These are phyloP conservation scores for Drosophila seguyi DNA, from an alignment of 1,140 invertebrate genomes.

Conservation along the genomic window DNA sequence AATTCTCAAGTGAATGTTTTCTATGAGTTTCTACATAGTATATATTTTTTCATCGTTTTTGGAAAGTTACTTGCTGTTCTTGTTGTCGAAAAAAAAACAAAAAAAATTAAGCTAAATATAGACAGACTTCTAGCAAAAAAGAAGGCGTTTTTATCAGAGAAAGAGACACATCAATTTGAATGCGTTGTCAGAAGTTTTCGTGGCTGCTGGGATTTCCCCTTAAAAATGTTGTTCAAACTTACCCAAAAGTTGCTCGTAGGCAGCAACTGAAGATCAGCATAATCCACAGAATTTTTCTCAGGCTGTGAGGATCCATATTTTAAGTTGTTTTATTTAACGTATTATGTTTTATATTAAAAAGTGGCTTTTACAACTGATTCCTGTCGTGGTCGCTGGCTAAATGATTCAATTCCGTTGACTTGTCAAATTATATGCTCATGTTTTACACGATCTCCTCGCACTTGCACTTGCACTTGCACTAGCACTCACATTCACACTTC, in stretches of 20 bases:
- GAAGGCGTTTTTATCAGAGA: conserved; percentile 16
- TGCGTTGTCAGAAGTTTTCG: conserved; percentile 3
- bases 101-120: conserved; percentile 14
- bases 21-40: not conserved
- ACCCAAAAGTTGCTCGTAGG: conserved; percentile 27
- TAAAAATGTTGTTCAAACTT: conserved; percentile 16
- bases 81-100: not conserved
- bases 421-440: conserved; percentile 51
- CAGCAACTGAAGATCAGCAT: conserved; percentile 37
- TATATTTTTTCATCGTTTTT: conserved; percentile 12
- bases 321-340: conserved; percentile 12
- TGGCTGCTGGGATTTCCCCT: conserved; percentile 3
- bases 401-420: conserved; percentile 36
- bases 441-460: conserved; percentile 54
- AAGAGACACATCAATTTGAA: conserved; percentile 12
- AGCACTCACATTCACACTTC: conserved; percentile 39
- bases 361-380: conserved; percentile 2
- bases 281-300: conserved; percentile 40
- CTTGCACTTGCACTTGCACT: not conserved
- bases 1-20: conserved; percentile 9
- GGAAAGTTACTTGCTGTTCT: conserved; percentile 10
- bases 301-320: conserved; percentile 20
- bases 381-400: conserved; percentile 27
- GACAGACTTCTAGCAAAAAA: not conserved
- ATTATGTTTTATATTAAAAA: not conserved